Percentiles rank a stretch among this genome's conserved stretches.
Conservation (phyloP, 2,113 vertebrate genomes). For the Cervus canadensis region DNA sequence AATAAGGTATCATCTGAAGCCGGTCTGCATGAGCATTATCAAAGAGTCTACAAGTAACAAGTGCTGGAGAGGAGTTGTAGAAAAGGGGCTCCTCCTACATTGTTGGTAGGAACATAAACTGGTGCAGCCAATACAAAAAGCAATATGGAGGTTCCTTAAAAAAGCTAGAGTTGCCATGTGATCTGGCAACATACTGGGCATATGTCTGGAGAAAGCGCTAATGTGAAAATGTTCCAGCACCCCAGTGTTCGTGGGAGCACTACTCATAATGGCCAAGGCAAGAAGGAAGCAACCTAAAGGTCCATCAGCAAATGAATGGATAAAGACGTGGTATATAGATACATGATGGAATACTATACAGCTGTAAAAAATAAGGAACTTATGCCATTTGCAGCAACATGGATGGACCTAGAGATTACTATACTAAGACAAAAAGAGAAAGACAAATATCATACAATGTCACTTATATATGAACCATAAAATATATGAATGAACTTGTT, state of each 20-base stretch:
- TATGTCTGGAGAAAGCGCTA: background rate
- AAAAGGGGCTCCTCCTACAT: background rate
- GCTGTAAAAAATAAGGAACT: background rate
- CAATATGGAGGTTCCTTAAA: background rate
- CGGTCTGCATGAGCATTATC: background rate
- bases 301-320: background rate
- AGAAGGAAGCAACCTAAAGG: background rate
- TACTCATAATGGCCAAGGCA: background rate
- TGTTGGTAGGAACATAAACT: background rate
- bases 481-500: background rate
- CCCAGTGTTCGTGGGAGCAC: fast-evolving
- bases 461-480: background rate
- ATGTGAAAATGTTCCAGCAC: background rate
- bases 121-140: background rate
- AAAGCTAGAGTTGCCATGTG: background rate
- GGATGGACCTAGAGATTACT: background rate
- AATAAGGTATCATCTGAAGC: background rate
- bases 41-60: background rate
- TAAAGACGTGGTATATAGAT: background rate
- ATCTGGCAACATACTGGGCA: background rate
- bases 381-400: background rate
- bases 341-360: background rate
- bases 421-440: background rate
- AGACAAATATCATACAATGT: background rate
- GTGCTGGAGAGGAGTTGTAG: background rate